These are phyloP conservation scores for Pangasius larnaudii DNA, from an alignment of 2,797 vertebrate species.

Conservation along the genomic window DNA sequence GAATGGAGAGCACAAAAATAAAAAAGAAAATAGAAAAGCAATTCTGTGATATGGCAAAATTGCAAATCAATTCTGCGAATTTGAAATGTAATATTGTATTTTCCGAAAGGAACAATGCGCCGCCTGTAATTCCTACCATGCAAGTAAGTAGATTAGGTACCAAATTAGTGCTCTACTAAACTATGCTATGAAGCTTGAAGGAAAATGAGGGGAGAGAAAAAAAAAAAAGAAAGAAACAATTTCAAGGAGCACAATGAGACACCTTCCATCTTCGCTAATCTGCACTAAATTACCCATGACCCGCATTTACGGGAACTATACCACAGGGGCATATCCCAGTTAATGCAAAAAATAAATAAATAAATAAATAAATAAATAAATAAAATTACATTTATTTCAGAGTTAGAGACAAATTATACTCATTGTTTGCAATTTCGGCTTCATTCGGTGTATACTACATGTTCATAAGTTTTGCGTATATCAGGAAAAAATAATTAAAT, in stretches of 20 bases:
- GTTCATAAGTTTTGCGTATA: constrained; percentile 8
- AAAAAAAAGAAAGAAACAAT: not conserved
- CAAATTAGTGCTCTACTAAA: constrained; percentile 15
- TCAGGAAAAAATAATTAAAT: constrained; percentile 49
- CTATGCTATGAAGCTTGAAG: not conserved
- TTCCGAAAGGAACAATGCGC: not conserved
- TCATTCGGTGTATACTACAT: not conserved
- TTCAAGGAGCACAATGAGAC: constrained; percentile 34
- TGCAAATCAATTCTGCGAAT: not conserved
- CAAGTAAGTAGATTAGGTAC: constrained; percentile 10
- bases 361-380: not conserved
- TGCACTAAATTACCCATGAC: constrained; percentile 13
- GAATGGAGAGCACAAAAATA: constrained; percentile 13
- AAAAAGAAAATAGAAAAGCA: not conserved
- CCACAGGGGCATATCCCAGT: constrained; percentile 27
- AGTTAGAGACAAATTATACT: constrained; percentile 27
- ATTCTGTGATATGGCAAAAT: not conserved
- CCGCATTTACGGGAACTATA: constrained; percentile 13
- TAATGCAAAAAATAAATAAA: constrained; percentile 14
- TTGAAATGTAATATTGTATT: not conserved
- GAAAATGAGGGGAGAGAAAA: not conserved
- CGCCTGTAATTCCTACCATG: not conserved
- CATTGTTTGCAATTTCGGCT: constrained; percentile 17
- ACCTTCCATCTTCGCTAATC: constrained; percentile 37
- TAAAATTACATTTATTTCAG: not conserved